Evolutionary conservation across 1,140 invertebrate species (phyloP), one percentile per base, ranked within the genome.

Genomic region (Elymnias hypermnestra): DNA sequence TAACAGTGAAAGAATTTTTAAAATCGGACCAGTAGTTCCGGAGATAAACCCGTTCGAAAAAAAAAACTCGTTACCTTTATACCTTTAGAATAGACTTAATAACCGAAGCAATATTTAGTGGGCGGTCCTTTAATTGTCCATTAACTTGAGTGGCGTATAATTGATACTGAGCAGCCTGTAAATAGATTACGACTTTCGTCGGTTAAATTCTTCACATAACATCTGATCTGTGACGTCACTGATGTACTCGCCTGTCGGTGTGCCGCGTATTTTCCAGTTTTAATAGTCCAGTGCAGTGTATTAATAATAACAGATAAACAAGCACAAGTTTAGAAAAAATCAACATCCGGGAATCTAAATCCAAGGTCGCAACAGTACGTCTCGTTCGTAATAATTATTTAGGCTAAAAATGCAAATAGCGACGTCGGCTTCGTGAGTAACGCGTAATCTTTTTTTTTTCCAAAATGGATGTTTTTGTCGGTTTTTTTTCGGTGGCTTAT

Each of bases 281-380:
- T 41, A 49, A 26, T 42, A 19, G 19, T 36, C 14, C 15, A 26
- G 15, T 50, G 39, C 39, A 50, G 47, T 49, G 46, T 55, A 55
- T 45, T 55, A 55, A 44, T 39, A 40, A 40, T 40, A 46, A 28
- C 35, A 55, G 23, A 43, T 50, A 43, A 53, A 53, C 53, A 49
- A 28, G 33, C 33, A 26, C 29, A 41, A 18, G 15, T 39, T 25
- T 18, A 48, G 33, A 49, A 49, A 49, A 54, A 47, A 29, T 47
- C 26, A 49, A 50, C 46, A 55, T 49, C 46, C 40, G 53, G 46
- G 35, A 35, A 54, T 48, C 36, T 43, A 26, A 12, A 18, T 35
- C 15, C 46, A 55, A 55, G 52, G 52, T 36, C 39, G n/a, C n/a
- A n/a, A n/a, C n/a, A 22, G 12, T 8, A 25, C 31, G 12, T 3